These are phyloP conservation scores for Solenodon paradoxus DNA, from an alignment of 2,113 vertebrate genomes.

Conservation along the genomic window DNA sequence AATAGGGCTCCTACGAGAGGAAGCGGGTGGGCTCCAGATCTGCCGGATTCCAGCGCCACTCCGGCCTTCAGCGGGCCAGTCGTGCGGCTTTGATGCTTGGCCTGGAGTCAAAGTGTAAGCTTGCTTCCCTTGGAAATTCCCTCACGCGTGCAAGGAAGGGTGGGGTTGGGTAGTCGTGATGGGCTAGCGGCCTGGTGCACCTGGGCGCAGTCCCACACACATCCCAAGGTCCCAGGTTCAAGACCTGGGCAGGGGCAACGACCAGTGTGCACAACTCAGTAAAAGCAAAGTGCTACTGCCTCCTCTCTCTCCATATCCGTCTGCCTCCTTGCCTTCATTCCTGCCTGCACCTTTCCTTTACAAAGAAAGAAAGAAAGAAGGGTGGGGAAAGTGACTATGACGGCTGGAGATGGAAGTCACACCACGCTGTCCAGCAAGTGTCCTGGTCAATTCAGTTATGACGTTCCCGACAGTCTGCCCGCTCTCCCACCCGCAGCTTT, in stretches of 20 bases:
- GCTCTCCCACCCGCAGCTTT: not conserved
- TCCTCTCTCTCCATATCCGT: too few relatives aligned
- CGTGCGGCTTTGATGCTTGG: slow-evolving; percentile 72
- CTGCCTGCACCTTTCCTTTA: too few relatives aligned
- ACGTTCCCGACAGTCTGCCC: slow-evolving; percentile 62
- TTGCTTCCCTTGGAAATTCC: slow-evolving; percentile 79
- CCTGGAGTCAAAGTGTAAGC: slow-evolving; percentile 78
- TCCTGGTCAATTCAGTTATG: slow-evolving; percentile 75
- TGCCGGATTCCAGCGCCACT: slow-evolving; percentile 78
- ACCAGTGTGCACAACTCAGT: too few relatives aligned
- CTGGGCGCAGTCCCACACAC: too few relatives aligned
- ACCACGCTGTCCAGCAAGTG: slow-evolving; percentile 73
- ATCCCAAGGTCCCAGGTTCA: too few relatives aligned
- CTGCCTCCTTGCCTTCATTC: too few relatives aligned
- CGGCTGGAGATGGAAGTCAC: slow-evolving; percentile 77
- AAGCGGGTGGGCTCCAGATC: slow-evolving; percentile 69
- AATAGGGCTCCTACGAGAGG: slow-evolving; percentile 77
- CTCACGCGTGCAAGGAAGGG: slow-evolving; percentile 79
- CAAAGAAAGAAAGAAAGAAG: too few relatives aligned
- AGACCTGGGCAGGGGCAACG: too few relatives aligned
- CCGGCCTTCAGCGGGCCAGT: slow-evolving; percentile 73
- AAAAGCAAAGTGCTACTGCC: too few relatives aligned
- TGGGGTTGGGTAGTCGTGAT: too few relatives aligned
- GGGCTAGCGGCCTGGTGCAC: too few relatives aligned
- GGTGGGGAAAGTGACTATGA: slow-evolving; percentile 73